A percentile compares a stretch with the other conserved stretches of the same genome.
These are phyloP conservation scores for Corythaixoides concolor DNA, from an alignment of 2,113 vertebrate genomes.

Conservation along the genomic window DNA sequence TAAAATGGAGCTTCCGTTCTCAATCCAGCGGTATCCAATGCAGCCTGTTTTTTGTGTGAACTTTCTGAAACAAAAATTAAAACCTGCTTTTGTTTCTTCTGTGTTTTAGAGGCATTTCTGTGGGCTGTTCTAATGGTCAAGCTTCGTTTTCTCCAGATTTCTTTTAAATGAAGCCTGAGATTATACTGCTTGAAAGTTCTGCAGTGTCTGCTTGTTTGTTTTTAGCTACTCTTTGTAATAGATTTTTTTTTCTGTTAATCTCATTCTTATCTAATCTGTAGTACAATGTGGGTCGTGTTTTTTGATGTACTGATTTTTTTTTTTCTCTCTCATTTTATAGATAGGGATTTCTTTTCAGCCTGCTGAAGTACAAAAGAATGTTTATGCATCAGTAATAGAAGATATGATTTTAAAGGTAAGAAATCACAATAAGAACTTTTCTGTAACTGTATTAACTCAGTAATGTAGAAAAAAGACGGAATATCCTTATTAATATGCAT, in stretches of 20 bases:
- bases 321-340: constrained; percentile 68
- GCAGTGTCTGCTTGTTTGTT: neutral
- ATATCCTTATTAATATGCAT: neutral
- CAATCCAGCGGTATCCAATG: neutral
- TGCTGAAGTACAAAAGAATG: constrained; percentile 87
- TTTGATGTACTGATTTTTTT: neutral
- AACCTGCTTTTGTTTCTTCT: neutral
- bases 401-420: constrained; percentile 96
- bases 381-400: constrained; percentile 90
- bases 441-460: neutral
- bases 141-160: neutral
- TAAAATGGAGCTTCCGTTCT: neutral
- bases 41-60: neutral
- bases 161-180: neutral
- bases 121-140: neutral
- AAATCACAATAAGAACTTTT: neutral
- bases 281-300: neutral
- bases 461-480: neutral
- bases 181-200: neutral
- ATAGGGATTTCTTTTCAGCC: constrained; percentile 92
- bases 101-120: neutral
- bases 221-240: neutral
- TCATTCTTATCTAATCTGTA: neutral
- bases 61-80: neutral
- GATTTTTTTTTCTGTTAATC: neutral